These are phyloP conservation scores for Ruditapes philippinarum DNA, from an alignment of 1,140 invertebrate species.

Conservation along the genomic window DNA sequence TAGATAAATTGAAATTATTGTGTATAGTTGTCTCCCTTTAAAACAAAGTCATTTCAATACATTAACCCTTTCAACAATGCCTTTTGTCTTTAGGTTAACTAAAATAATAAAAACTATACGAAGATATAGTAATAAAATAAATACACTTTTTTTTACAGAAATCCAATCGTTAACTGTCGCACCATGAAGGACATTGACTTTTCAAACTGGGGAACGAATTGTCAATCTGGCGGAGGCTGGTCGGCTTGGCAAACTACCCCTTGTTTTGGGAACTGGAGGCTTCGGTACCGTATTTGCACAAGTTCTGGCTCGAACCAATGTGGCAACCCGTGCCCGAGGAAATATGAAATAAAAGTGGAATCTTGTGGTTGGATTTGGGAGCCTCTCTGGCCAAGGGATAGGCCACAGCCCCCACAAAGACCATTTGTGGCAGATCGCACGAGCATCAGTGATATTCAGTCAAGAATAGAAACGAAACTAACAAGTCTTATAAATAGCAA, in stretches of 20 bases:
- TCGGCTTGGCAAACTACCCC: slow-evolving; percentile 13
- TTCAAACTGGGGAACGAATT: not conserved
- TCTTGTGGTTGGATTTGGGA: slow-evolving; percentile 4
- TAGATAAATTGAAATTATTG: no score
- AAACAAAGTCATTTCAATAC: no score
- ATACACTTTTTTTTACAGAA: slow-evolving; percentile 35
- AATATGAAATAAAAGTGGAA: not conserved
- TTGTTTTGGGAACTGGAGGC: slow-evolving; percentile 23
- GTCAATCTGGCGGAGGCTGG: not conserved
- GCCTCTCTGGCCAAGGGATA: not conserved
- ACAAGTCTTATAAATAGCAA: not conserved
- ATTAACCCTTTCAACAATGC: no score
- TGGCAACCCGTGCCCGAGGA: not conserved
- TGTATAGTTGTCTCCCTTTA: no score
- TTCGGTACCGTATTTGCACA: slow-evolving; percentile 21
- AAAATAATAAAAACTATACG: not conserved
- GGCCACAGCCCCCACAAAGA: not conserved
- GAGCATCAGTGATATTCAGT: not conserved
- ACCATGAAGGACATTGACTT: slow-evolving; percentile 21
- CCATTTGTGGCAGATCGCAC: not conserved
- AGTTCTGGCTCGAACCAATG: not conserved
- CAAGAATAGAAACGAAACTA: not conserved
- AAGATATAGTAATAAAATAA: no score
- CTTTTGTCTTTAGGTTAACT: no score
- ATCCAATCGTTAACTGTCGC: slow-evolving; percentile 39